Evolutionary conservation across 2,797 vertebrate species (phyloP).

Genomic region (Malurus leucopterus): DNA sequence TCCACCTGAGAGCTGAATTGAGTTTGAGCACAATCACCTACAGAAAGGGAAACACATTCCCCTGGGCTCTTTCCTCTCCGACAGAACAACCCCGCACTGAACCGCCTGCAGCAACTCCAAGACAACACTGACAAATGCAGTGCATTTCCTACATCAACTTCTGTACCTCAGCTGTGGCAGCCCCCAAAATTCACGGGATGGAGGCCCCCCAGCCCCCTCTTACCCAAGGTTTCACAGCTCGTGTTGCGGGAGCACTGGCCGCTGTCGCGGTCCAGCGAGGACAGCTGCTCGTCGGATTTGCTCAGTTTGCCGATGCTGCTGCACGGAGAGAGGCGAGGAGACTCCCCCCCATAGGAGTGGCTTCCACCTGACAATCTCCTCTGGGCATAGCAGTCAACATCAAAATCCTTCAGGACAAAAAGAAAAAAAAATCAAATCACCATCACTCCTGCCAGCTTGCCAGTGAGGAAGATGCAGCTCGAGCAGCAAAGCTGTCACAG

Average conservation of each 20-base stretch:
- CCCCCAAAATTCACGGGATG: background rate
- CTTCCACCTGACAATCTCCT: constrained; percentile 92
- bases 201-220: background rate
- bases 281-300: constrained; percentile 95
- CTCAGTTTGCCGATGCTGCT: constrained; percentile 96
- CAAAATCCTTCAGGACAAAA: constrained; percentile 78
- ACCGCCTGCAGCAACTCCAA: background rate
- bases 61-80: background rate
- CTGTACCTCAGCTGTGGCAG: background rate
- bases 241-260: constrained; percentile 97
- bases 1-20: background rate
- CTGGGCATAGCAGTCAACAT: constrained; percentile 87
- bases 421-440: background rate
- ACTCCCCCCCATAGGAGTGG: constrained; percentile 92
- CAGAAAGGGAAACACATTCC: background rate
- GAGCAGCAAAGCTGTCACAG: background rate
- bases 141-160: background rate
- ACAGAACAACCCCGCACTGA: background rate
- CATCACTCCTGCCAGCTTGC: background rate
- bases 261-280: constrained; percentile 93
- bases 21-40: background rate
- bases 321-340: constrained; percentile 91
- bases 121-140: background rate
- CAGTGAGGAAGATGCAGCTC: background rate
- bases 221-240: constrained; percentile 98